phyloP scores from a whole-genome alignment of 2,113 vertebrate genomes.

The Corythaixoides concolor region DNA sequence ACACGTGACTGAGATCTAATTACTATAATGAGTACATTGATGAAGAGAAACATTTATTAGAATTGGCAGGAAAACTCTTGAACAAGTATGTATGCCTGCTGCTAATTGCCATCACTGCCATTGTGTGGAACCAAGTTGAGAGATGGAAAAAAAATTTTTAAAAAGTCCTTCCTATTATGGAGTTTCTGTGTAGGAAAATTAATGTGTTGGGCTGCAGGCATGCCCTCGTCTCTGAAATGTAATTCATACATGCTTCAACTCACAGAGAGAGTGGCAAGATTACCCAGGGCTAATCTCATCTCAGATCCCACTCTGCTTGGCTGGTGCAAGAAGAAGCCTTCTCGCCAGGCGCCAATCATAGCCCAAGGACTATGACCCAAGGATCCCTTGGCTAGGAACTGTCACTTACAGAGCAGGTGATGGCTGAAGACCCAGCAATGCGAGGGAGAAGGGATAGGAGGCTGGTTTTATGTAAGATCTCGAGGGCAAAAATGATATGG shows the following conservation, averaged over 20 bases:
- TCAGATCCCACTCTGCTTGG: background rate
- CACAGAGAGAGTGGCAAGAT: background rate
- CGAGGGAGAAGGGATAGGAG: background rate
- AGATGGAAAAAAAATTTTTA: background rate
- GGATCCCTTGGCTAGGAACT: background rate
- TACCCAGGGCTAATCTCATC: background rate
- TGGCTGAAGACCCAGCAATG: background rate
- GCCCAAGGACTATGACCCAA: background rate
- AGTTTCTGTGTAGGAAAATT: background rate
- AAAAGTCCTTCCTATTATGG: background rate
- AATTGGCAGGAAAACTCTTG: background rate
- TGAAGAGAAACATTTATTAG: conserved; percentile 2
- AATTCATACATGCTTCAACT: background rate
- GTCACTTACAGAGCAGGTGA: background rate
- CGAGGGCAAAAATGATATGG: background rate
- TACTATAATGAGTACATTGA: background rate
- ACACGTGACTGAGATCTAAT: background rate
- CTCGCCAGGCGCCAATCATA: fast-evolving
- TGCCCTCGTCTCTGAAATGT: background rate
- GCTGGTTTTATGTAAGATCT: background rate
- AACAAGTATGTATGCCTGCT: background rate
- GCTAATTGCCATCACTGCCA: background rate
- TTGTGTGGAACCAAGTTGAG: background rate
- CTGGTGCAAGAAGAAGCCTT: background rate
- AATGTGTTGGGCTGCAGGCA: background rate